phyloP scores from a whole-genome alignment of 2,113 vertebrate genomes.

The Cryptotis parvus region DNA sequence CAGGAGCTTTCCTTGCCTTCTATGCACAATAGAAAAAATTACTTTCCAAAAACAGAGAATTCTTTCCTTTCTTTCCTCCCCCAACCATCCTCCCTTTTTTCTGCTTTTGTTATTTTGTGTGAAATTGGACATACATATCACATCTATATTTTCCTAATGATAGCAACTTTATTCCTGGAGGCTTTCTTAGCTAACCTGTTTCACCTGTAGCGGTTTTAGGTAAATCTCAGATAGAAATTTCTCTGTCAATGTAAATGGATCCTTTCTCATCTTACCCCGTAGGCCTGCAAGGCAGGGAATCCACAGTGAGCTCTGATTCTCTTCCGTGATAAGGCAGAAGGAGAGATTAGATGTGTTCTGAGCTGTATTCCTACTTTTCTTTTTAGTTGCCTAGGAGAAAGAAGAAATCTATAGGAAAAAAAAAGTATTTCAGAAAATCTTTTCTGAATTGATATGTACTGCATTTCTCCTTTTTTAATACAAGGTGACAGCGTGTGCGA shows the following conservation, averaged over 20 bases:
- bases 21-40: neutral
- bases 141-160: slow-evolving; percentile 69
- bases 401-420: slow-evolving; percentile 79
- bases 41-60: neutral
- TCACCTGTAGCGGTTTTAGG: slow-evolving; percentile 81
- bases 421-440: slow-evolving; percentile 81
- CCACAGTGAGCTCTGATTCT: slow-evolving; percentile 75
- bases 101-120: slow-evolving; percentile 24
- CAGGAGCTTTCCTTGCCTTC: neutral
- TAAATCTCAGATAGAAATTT: slow-evolving; percentile 86
- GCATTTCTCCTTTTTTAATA: slow-evolving; percentile 84
- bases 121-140: slow-evolving; percentile 54
- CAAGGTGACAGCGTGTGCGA: slow-evolving; percentile 85
- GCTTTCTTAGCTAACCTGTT: slow-evolving; percentile 66
- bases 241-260: slow-evolving; percentile 82
- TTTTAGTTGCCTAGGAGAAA: slow-evolving; percentile 80
- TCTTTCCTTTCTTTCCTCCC: neutral
- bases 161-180: slow-evolving; percentile 79
- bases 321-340: slow-evolving; percentile 83
- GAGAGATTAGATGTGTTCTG: slow-evolving; percentile 85
- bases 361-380: slow-evolving; percentile 75
- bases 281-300: slow-evolving; percentile 82
- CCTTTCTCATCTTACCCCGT: slow-evolving; percentile 76
- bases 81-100: neutral
- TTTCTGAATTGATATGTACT: slow-evolving; percentile 83